Base-by-base conservation (phyloP, 1,140 invertebrate species). In the Liolophura sinensis region DNA sequence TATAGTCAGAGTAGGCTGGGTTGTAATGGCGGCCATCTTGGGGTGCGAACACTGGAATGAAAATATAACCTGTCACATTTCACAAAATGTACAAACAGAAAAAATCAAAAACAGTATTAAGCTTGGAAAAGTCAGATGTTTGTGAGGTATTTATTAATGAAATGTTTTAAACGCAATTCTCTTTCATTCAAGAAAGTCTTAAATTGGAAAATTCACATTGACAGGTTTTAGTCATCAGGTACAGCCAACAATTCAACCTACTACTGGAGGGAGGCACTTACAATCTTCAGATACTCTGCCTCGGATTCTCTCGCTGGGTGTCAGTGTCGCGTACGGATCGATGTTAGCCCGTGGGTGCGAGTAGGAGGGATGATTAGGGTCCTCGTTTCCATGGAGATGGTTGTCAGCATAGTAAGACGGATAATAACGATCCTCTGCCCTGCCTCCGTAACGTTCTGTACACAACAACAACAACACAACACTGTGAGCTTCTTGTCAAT, bases 251-350 rank as follows among this genome's bases (percentile, higher is more conserved):
- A 40, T 3, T 40, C 31, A 40, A 40, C 3, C 54, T 52, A 59
- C 60, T 16, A 25, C 14, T 61, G 51, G 50, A 5, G 47, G 25
- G 22, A 46, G 47, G 7, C 24, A 31, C 50, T 24, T 12, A 60
- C 64, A 40, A 70, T 68, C 68, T 27, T 70, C 64, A 16, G 69
- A 66, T 7, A 71, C 60, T 58, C 71, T 60, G 9, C 65, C 55
- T 7, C 76, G 62, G 24, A 80, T 57, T 64, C 79, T 64, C 60
- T 84, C 82, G 65, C 76, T 82, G 25, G 80, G 82, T 27, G 81
- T 82, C 40, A 84, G 68, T 11, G 83, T 82, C n/a, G 81, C 81
- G 60, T 84, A 84, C 1, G 78, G 76, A 59, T 84, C 81, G 48
- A 83, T 79, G 64, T 78, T 74, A 48, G 80, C 63, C 25, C 81